Evolutionary conservation across 2,888 invertebrate genomes (phyloP).

Genomic region (Scaptomyza tumidula): DNA sequence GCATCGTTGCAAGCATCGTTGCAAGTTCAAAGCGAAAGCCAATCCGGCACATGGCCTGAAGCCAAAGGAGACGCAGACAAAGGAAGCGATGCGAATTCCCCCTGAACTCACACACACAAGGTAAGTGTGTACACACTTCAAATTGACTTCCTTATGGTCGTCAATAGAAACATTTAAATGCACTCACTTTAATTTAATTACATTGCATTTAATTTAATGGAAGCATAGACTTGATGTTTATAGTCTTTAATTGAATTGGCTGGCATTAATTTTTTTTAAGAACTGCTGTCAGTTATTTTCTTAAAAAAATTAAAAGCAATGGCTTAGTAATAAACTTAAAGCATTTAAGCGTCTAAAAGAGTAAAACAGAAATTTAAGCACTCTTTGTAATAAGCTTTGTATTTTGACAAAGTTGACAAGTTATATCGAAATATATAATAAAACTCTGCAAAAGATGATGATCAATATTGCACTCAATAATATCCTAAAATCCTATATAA

Average conservation of each 20-base stretch:
- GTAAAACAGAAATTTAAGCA: no score
- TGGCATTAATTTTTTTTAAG: no score
- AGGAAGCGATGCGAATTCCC: conserved; percentile 4
- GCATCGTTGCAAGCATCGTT: conserved; percentile 5
- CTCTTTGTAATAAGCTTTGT: no score
- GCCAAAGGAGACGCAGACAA: conserved; percentile 11
- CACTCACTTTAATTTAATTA: neutral
- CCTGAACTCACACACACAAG: conserved; percentile 3
- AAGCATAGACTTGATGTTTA: neutral
- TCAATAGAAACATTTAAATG: neutral
- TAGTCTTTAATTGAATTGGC: neutral
- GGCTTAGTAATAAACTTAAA: no score
- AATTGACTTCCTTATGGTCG: neutral
- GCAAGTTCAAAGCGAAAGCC: neutral
- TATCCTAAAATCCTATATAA: neutral
- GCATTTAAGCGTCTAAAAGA: no score
- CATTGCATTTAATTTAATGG: neutral
- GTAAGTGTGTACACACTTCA: conserved; percentile 25
- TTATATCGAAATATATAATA: no score
- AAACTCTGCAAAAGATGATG: no score
- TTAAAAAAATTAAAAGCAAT: no score
- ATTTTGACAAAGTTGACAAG: no score
- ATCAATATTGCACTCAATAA: no score
- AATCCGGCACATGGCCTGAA: neutral
- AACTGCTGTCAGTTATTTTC: no score